These are phyloP conservation scores for western clawed frog (Xenopus tropicalis) DNA, from an alignment of 2,113 vertebrate genomes.

Conservation along the genomic window DNA sequence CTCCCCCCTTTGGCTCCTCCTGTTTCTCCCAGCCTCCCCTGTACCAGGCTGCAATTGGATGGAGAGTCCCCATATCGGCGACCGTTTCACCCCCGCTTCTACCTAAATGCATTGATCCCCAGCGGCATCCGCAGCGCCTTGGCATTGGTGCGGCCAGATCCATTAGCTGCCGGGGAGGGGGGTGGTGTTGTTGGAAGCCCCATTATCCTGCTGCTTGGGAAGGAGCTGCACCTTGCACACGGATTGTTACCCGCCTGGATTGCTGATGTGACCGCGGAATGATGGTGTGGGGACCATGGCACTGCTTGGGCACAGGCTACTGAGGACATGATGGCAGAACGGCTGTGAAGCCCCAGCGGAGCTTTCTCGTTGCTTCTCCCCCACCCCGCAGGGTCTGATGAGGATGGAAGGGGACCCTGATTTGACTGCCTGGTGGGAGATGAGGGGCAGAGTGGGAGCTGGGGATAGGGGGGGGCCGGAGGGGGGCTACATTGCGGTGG, in stretches of 20 bases:
- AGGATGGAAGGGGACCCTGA: constrained; percentile 38
- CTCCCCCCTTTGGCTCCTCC: constrained; percentile 13
- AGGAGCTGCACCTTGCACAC: constrained; percentile 22
- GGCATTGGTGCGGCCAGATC: background rate
- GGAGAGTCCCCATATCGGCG: constrained; percentile 4
- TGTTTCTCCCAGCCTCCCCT: constrained; percentile 26
- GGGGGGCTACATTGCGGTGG: constrained; percentile 29
- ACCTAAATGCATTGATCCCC: background rate
- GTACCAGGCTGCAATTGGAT: constrained; percentile 16
- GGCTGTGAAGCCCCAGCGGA: background rate
- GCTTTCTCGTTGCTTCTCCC: background rate
- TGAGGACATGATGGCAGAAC: constrained; percentile 18
- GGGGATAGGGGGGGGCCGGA: background rate
- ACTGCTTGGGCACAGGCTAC: background rate
- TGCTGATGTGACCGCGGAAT: constrained; percentile 3
- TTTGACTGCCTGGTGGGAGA: constrained; percentile 34
- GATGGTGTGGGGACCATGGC: constrained; percentile 3
- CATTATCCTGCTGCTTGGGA: background rate
- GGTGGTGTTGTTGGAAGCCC: background rate
- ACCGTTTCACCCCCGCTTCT: background rate
- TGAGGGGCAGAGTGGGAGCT: background rate
- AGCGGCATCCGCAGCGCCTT: background rate
- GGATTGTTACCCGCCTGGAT: background rate
- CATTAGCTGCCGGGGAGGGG: too few relatives aligned
- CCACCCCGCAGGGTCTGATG: constrained; percentile 15